Base-by-base conservation (phyloP, 1,140 invertebrate species). In the Dryas iulia region DNA sequence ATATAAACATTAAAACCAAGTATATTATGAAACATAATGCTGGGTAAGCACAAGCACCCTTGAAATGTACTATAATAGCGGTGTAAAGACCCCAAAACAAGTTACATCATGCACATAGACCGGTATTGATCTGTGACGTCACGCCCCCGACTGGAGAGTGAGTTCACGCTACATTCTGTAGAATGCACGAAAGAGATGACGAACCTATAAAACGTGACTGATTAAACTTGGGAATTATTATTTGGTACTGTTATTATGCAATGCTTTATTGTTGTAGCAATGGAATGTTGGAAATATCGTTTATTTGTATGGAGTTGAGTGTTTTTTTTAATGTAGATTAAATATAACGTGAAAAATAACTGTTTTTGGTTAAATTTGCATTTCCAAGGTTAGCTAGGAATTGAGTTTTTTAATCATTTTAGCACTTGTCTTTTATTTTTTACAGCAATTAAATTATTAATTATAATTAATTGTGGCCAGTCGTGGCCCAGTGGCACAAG, bases 41-140 rank as follows among this genome's bases (percentile, higher is more conserved):
- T 47, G 21, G 7, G 14, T 47, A 10, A 47, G 18, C 39, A 47
- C 10, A 47, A 24, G 39, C 67, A 76, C 67, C 67, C 71, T 76
- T 72, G 73, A 76, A 76, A 73, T 70, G 56, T 35, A 57, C 39
- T 54, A 61, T 65, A 53, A 35, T 24, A 67, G 18, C 56, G 14
- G 60, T 39, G 56, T 64, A 59, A 35, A 68, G 57, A 59, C 39
- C 60, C 66, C 28, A 59, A 62, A 63, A 66, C 61, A 54, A 31
- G 54, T 76, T 70, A 78, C 66, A 73, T 74, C 69, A 71, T 58
- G 54, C 30, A 59, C 7, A 53, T 47, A 47, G 59, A 67, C 35
- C 28, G 39, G 64, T 83, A 87, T 86, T 75, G 86, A 86, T 82
- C 73, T n/a, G 73, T 88, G 86, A 88, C 86, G 86, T 88, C 86